phyloP scores from a whole-genome alignment of 2,797 vertebrate genomes.

The Acestrorhynchus altus region DNA sequence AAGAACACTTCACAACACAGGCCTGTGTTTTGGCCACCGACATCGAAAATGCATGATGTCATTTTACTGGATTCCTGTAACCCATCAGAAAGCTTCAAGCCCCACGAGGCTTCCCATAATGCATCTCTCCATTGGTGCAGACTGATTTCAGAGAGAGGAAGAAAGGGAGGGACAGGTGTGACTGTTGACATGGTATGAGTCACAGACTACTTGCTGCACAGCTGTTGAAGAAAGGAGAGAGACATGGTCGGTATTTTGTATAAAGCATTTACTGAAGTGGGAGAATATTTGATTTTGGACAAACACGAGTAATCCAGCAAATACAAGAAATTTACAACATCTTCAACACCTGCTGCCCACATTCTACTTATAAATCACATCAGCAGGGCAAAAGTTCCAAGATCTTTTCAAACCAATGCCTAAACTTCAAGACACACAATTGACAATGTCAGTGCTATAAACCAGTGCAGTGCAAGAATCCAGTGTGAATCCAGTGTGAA shows the following conservation, averaged over 20 bases:
- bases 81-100: background rate
- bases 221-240: constrained; percentile 22
- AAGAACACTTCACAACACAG: background rate
- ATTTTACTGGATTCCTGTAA: background rate
- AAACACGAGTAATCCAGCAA: constrained; percentile 30
- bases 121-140: constrained; percentile 64
- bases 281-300: background rate
- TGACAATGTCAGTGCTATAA: background rate
- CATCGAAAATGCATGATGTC: background rate
- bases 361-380: constrained; percentile 19
- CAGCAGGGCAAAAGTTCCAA: constrained; percentile 13
- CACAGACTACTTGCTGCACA: constrained; percentile 48
- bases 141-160: constrained; percentile 71
- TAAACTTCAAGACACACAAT: background rate
- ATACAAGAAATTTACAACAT: constrained; percentile 24
- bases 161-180: constrained; percentile 71
- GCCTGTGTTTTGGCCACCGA: background rate
- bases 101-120: constrained; percentile 15
- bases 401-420: background rate
- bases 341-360: background rate
- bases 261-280: background rate
- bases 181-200: constrained; percentile 58
- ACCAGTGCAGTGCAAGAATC: background rate
- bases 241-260: background rate
- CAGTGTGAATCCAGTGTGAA: too few species aligned